Evolutionary conservation across 2,113 vertebrate species (phyloP), one percentile per base, ranked within the genome.

Genomic region (Neofelis nebulosa): DNA sequence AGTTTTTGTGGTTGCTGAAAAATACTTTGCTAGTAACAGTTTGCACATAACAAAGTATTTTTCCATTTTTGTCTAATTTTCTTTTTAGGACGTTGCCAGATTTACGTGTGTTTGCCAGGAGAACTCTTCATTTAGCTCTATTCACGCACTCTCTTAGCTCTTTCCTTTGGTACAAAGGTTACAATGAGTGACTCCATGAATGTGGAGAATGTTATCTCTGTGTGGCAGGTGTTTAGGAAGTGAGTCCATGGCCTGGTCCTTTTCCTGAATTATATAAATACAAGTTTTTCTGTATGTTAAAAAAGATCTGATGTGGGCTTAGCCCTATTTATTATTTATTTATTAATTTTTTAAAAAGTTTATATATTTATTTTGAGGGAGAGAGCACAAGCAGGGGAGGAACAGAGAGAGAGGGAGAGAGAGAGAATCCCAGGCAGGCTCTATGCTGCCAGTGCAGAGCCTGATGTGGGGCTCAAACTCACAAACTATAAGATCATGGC

Each of bases 1-100:
- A 92, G 55, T 91, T 94, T 96, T 94, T 97, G 73, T 61, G 55
- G 80, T 82, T 89, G 66, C 55, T 96, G 82, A 97, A 98, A 98
- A 94, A 92, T 91, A 68, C 69, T 66, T 88, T 81, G 87, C 91
- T 82, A 66, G 61, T 89, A 73, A 15, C 41, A 87, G 5, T 95
- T 89, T 96, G 71, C 14, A 45, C 38, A 82, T 68, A 57, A 63
- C 82, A 90, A 96, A 29, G 55, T 85, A 33, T 50, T 66, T 96
- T 80, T 89, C 50, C 31, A 57, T 91, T 98, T 97, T 84, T n/a
- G 38, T 93, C 23, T 66, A 29, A 52, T 97, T 95, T 97, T 92
- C 50, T 84, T 81, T 90, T 18, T 21, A 84, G 55, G 82, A 68
- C 48, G 14, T 81, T 95, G 79, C 89, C 81, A 90, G 14, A 29